Evolutionary conservation across 2,113 vertebrate species (phyloP), one percentile per base, ranked within the genome.

Genomic region (Sprattus sprattus): DNA sequence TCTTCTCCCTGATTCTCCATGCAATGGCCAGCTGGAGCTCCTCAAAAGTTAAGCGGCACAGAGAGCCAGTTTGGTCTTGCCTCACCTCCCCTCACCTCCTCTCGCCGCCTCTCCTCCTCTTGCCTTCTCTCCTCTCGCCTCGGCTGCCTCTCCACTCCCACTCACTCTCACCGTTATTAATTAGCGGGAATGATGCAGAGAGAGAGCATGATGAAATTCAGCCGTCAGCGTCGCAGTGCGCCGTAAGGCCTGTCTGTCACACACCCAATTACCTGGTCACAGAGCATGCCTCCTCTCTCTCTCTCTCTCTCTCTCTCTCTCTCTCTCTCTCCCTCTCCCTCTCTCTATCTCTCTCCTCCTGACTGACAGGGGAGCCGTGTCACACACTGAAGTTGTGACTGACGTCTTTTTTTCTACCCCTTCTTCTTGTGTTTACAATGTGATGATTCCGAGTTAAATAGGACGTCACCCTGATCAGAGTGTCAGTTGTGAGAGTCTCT

Each of bases 201-300:
- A 78, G 32, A 78, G 28, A 78, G 71, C 28, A 78, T 78, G 71
- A 78, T 78, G 71, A 78, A 78, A 78, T 78, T 78, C 71, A 78
- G 82, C 78, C 54, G 67, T 54, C 47, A 47, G 46, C 28, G 28
- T 10, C 71, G 13, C 71, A 16, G n/a, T 16, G 71, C 28, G 28
- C 64, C 84, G 82, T 60, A 46, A 85, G 78, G 44, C 28, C 84
- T 81, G 47, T 81, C 78, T 81, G 22, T 32, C 78, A 81, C 75
- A 85, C 84, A 57, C 32, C 71, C 71, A 78, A 78, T 78, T 78
- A 78, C 71, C 32, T 78, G 71, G 71, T 78, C 10, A 78, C 71
- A 78, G 71, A 32, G 25, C 28, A 44, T 18, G 32, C 71, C 25
- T 32, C n/a, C 6, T 67, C 64, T 67, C 64, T 67, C 64, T 28